A percentile compares a stretch with the other conserved stretches of the same genome.
Conservation (phyloP, 2,113 vertebrate species). For the Argyrosomus japonicus region DNA sequence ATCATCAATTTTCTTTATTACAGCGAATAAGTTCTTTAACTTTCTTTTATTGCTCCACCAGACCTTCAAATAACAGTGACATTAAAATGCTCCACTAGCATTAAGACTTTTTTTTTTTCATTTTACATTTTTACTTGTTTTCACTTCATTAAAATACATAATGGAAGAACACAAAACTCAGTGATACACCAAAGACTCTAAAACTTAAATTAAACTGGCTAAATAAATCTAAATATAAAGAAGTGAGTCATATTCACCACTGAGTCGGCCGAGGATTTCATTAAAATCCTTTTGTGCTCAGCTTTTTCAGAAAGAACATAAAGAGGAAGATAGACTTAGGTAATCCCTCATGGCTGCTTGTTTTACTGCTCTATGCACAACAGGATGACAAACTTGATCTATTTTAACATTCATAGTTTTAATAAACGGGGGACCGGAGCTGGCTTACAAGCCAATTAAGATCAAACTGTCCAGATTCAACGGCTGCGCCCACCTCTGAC, state of each 20-base stretch:
- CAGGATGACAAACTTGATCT: background rate
- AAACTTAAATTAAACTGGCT: background rate
- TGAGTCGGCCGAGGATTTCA: background rate
- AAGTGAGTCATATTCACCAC: background rate
- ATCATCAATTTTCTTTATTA: background rate
- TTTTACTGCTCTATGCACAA: background rate
- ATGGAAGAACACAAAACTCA: background rate
- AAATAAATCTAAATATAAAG: background rate
- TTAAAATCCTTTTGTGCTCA: background rate
- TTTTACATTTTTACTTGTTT: background rate
- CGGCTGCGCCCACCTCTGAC: background rate
- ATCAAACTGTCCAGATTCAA: background rate
- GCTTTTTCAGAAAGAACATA: background rate
- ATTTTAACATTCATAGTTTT: background rate
- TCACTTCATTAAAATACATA: background rate
- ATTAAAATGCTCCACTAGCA: background rate
- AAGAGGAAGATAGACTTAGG: background rate
- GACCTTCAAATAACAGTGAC: background rate
- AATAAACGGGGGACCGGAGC: background rate
- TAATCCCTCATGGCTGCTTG: background rate
- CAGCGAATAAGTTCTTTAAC: background rate
- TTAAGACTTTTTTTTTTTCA: background rate
- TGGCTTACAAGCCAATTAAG: background rate
- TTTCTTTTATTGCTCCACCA: slow-evolving; percentile 5
- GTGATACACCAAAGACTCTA: background rate